These are phyloP conservation scores for Lottia scabra DNA, from an alignment of 2,888 invertebrate genomes.

Conservation along the genomic window DNA sequence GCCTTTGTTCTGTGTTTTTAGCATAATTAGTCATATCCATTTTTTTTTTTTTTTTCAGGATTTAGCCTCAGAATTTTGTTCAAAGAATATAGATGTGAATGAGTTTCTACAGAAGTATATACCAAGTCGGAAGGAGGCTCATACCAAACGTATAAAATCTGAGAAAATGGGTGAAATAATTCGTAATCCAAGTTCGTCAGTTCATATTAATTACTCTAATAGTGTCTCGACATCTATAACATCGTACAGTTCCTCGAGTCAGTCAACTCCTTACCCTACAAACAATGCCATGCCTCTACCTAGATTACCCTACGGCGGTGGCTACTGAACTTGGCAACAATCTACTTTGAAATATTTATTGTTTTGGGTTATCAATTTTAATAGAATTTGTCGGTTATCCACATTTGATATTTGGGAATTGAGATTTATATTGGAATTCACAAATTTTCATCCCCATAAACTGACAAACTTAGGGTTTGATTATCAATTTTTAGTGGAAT, in stretches of 20 bases:
- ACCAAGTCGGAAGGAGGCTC: constrained; percentile 81
- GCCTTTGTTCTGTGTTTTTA: too few species aligned
- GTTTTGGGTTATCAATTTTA: too few species aligned
- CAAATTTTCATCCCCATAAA: too few species aligned
- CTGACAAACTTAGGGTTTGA: too few species aligned
- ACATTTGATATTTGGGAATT: too few species aligned
- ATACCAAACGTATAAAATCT: constrained; percentile 87
- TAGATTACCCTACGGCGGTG: too few species aligned
- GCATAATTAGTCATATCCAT: background rate
- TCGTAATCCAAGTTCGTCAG: constrained; percentile 37
- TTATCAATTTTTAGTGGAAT: too few species aligned
- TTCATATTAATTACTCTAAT: background rate
- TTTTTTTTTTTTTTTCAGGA: constrained; percentile 67
- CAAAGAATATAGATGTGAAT: constrained; percentile 79
- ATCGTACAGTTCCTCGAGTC: constrained; percentile 2
- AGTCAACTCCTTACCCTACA: constrained; percentile 20
- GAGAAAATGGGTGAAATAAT: constrained; percentile 84
- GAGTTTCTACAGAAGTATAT: constrained; percentile 88
- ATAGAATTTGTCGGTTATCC: too few species aligned
- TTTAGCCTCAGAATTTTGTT: constrained; percentile 83
- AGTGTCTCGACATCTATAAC: background rate
- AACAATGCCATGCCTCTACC: background rate
- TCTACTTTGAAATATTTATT: too few species aligned
- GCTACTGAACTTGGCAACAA: too few species aligned
- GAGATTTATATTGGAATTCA: too few species aligned